Base-by-base conservation (phyloP, 2,888 invertebrate genomes). In the Cosmopolites sordidus region DNA sequence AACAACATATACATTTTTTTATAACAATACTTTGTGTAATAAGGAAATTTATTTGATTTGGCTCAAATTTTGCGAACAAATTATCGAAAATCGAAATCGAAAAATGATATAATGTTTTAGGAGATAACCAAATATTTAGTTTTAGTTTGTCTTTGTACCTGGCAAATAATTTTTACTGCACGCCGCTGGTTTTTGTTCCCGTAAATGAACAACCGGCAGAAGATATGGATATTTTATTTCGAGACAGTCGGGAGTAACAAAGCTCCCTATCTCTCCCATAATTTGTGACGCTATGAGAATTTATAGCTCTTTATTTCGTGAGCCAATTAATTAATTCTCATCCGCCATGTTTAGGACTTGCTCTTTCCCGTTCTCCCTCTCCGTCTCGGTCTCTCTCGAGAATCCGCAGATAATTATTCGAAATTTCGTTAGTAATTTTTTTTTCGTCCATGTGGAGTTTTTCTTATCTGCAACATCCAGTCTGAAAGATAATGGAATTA, bases 321-420 rank as follows among this genome's bases (percentile, higher is more conserved):
- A 73, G 73, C 73, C 73, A 74, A 74, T 74, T 74, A 74, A 74
- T 74, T 74, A 74, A 73, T 74, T 73, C 74, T 65, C 71, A 66
- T 70, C 70, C 70, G 70, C 72, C 71, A 69, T 71, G 69, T 69
- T 58, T 69, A 64, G 59, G 22, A 22, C 58, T 58, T 52, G 18
- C 44, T 15, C 17, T 14, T 14, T 9, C 33, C 33, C n/a, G 6
- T 22, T 43, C 22, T 43, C 17, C 12, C 6, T 8, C 22, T 16
- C 43, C 17, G 27, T 11, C 33, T 33, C 33, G 2, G 3, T n/a
- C 33, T 12, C 33, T 12, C 33, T 22, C 22, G 22, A 22, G 45
- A 41, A 47, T 47, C 51, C 33, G 17, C 17, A 38, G 42, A 46
- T 53, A 53, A 53, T 53, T 53, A 43, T 39, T 39, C 44, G 18